A percentile compares a stretch with the other conserved stretches of the same genome.
Conservation (phyloP, 2,888 invertebrate genomes). For the Camponotus fellah region DNA sequence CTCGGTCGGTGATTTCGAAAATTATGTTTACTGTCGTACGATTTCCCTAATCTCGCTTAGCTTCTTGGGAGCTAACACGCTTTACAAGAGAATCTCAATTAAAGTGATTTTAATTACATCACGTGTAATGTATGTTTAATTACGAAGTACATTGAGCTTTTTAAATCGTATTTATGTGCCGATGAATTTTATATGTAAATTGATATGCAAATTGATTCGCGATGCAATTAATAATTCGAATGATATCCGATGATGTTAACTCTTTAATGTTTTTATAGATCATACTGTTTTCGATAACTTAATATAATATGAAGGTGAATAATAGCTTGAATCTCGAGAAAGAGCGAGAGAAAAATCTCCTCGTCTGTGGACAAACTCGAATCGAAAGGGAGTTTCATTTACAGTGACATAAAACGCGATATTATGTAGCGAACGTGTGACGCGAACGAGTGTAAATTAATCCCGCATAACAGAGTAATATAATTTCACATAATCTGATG, state of each 20-base stretch:
- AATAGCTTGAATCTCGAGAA: background rate
- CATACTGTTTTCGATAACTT: background rate
- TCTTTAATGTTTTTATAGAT: background rate
- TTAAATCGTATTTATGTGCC: slow-evolving; percentile 4
- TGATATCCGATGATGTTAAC: background rate
- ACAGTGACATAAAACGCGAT: background rate
- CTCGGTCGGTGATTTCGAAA: slow-evolving; percentile 30
- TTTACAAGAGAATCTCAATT: slow-evolving; percentile 63
- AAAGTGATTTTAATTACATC: slow-evolving; percentile 50
- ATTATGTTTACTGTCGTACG: slow-evolving; percentile 21
- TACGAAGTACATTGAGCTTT: background rate
- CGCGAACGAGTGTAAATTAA: slow-evolving; percentile 63
- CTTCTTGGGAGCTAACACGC: slow-evolving; percentile 10
- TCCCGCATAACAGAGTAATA: slow-evolving; percentile 56
- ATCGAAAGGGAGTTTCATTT: background rate
- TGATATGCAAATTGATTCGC: background rate
- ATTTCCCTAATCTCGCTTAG: slow-evolving; percentile 17
- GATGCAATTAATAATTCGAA: background rate
- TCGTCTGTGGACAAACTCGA: background rate
- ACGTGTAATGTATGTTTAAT: background rate
- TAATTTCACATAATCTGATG: slow-evolving; percentile 69
- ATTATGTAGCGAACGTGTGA: slow-evolving; percentile 6
- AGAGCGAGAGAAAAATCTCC: background rate
- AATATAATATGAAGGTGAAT: background rate
- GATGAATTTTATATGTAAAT: background rate